Evolutionary conservation across 1,140 invertebrate genomes (phyloP), one percentile per base, ranked within the genome.

Genomic region (Zaprionus taronus): DNA sequence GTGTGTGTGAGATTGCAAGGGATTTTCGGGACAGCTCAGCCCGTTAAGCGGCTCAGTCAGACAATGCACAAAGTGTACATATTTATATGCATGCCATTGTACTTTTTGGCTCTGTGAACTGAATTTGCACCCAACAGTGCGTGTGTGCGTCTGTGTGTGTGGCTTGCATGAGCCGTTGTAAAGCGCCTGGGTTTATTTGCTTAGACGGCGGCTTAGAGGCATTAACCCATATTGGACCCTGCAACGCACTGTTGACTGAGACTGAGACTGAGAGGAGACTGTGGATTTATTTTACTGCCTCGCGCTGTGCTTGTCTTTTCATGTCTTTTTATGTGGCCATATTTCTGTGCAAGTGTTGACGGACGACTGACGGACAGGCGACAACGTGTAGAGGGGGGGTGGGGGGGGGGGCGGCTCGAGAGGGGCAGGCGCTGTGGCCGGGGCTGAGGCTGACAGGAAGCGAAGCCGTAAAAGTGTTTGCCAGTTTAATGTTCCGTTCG

Each of bases 271-370:
- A 34, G 58, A 51, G 36, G 44, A 34, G 20, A 62, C 36, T 58
- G 55, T 64, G 73, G 62, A 71, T 71, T 84, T 84, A 72, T 61
- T 77, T 77, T 61, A 77, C 63, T 69, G 75, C 57, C 41, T 34
- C 69, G 66, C 67, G 56, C 47, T 79, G 72, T 70, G 76, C 83
- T 77, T 86, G 82, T 86, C 66, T 77, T 86, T 86, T 86, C 66
- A 77, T 72, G 69, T 72, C 72, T 77, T 87, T 86, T 87, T 86
- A 86, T 86, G 83, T 83, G 77, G 73, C 66, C 78, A 81, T 87
- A 87, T 87, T 81, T 87, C 72, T 87, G 80, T n/a, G 68, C 83
- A 81, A 87, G 74, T 87, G 80, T 73, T 81, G 77, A 87, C 47
- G 17, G 20, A 24, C 20, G 47, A 22, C 47, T 22, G 20, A 24